A percentile compares a stretch with the other conserved stretches of the same genome.
phyloP scores from a whole-genome alignment of 1,140 invertebrate genomes.

The Spodoptera litura region DNA sequence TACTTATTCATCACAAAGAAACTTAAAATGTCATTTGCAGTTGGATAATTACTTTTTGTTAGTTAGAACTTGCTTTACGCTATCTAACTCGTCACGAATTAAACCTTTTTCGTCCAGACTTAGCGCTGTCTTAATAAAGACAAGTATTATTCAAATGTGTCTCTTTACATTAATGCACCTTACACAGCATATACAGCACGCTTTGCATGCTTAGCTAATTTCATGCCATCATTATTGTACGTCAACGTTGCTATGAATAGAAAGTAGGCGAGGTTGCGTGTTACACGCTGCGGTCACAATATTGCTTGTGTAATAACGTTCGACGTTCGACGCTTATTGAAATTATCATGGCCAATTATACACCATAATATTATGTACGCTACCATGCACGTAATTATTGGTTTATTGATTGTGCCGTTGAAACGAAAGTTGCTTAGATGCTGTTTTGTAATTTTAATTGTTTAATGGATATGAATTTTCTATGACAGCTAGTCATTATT shows the following conservation, averaged over 20 bases:
- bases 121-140: too few relatives aligned
- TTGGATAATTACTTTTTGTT: too few relatives aligned
- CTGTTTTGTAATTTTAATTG: background rate
- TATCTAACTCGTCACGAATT: background rate
- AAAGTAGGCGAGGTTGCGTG: constrained; percentile 37
- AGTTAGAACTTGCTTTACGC: too few relatives aligned
- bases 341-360: constrained; percentile 29
- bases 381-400: constrained; percentile 24
- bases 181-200: constrained; percentile 8
- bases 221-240: constrained; percentile 41
- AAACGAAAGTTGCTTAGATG: constrained; percentile 10
- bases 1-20: too few relatives aligned
- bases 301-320: constrained; percentile 29
- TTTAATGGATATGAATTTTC: background rate
- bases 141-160: background rate
- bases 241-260: constrained; percentile 41
- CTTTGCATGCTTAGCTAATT: constrained; percentile 33
- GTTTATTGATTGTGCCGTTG: constrained; percentile 2
- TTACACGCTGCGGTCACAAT: constrained; percentile 6
- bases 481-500: too few relatives aligned
- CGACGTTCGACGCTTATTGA: constrained; percentile 10
- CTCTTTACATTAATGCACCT: constrained; percentile 7
- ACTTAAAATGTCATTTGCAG: too few relatives aligned
- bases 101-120: too few relatives aligned
- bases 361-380: constrained; percentile 1